A percentile compares a stretch with the other conserved stretches of the same genome.
Evolutionary conservation across 2,888 invertebrate species (phyloP).

Genomic region (Coelogynopora nodosa): DNA sequence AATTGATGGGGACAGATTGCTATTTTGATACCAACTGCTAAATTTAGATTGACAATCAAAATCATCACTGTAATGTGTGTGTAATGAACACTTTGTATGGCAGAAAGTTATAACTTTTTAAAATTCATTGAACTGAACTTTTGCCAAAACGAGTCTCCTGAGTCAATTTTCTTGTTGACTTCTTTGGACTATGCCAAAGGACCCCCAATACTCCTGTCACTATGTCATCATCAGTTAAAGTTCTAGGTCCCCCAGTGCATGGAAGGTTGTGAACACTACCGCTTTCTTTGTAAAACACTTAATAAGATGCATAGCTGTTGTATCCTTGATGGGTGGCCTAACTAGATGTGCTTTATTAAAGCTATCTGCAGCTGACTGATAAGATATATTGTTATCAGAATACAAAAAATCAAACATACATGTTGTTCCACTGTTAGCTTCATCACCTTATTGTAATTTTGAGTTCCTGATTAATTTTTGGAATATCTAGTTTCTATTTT

Average conservation of each 20-base stretch:
- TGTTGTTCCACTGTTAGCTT: background rate
- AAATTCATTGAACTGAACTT: background rate
- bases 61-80: background rate
- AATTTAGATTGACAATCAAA: constrained; percentile 12
- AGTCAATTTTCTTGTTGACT: background rate
- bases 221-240: constrained; percentile 5
- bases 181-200: constrained; percentile 1
- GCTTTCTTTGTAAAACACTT: background rate
- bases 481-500: background rate
- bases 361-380: background rate
- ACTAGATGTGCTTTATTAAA: background rate
- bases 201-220: constrained; percentile 24
- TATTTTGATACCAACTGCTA: constrained; percentile 25
- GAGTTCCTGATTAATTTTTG: constrained; percentile 21
- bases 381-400: constrained; percentile 10
- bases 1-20: background rate
- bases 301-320: constrained; percentile 1
- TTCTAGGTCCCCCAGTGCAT: constrained; percentile 20
- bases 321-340: constrained; percentile 12
- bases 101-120: background rate
- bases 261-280: constrained; percentile 3
- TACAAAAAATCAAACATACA: constrained; percentile 19
- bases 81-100: background rate
- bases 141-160: background rate
- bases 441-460: constrained; percentile 10